phyloP scores from a whole-genome alignment of 2,113 vertebrate species.

The Myotis yumanensis region DNA sequence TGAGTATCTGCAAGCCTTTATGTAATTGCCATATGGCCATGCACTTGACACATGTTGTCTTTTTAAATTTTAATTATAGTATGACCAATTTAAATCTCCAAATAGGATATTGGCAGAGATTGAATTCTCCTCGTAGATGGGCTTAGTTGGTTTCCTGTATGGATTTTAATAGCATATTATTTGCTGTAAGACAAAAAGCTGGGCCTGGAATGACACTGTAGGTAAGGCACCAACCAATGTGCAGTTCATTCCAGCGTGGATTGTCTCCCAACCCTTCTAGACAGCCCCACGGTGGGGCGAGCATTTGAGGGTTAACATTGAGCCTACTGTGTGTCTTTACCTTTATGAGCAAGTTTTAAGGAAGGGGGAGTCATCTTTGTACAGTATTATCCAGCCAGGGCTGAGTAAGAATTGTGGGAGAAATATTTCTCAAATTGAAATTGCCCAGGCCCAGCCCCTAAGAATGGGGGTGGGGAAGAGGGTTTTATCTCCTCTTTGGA shows the following conservation, averaged over 20 bases:
- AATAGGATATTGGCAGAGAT: constrained; percentile 63
- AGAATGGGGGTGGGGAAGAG: neutral
- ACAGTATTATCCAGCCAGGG: neutral
- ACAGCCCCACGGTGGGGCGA: constrained; percentile 58
- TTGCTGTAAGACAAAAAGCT: constrained; percentile 42
- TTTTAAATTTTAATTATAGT: constrained; percentile 21
- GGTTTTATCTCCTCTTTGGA: neutral
- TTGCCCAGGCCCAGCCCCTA: neutral
- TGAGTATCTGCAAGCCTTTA: neutral
- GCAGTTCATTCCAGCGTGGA: neutral
- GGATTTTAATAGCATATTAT: constrained; percentile 14
- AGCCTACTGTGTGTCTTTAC: constrained; percentile 59
- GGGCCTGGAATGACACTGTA: constrained; percentile 62
- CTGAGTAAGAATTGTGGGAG: neutral
- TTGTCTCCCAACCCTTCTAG: constrained; percentile 63
- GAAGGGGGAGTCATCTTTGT: constrained; percentile 7
- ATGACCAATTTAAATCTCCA: constrained; percentile 47
- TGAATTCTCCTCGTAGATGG: constrained; percentile 42
- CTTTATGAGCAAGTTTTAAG: constrained; percentile 71
- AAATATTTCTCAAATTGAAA: constrained; percentile 34
- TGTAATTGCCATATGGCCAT: neutral
- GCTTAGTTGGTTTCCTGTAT: constrained; percentile 29
- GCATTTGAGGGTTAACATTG: constrained; percentile 51
- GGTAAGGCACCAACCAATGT: constrained; percentile 53
- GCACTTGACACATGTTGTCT: neutral